A percentile compares a stretch with the other conserved stretches of the same genome.
Conservation (phyloP, 2,888 invertebrate species). For the Notodonta dromedarius region DNA sequence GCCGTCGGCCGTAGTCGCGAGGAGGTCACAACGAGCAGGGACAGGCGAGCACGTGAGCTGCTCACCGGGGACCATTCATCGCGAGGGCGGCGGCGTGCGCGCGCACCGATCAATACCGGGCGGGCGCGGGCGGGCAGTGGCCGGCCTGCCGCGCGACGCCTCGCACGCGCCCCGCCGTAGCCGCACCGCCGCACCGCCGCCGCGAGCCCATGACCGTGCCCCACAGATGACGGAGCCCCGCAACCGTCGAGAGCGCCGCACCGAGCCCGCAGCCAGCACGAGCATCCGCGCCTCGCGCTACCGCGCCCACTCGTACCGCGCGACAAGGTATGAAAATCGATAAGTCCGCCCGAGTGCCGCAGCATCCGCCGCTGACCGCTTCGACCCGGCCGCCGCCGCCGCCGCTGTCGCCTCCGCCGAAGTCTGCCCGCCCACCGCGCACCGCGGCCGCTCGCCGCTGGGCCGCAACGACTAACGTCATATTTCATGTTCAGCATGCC, state of each 20-base stretch:
- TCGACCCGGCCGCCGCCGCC: conserved; percentile 41
- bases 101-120: conserved; percentile 69
- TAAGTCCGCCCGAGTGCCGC: conserved; percentile 53
- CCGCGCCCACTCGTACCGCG: conserved; percentile 51
- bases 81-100: conserved; percentile 71
- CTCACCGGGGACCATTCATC: conserved; percentile 77
- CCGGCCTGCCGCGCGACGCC: conserved; percentile 73
- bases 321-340: conserved; percentile 76
- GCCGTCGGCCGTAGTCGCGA: conserved; percentile 37
- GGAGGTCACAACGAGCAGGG: conserved; percentile 54
- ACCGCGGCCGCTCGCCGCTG: conserved; percentile 7
- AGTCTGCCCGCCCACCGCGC: conserved; percentile 13
- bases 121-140: conserved; percentile 68
- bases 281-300: conserved; percentile 55
- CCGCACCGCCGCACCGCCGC: conserved; percentile 46
- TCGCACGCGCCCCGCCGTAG: conserved; percentile 60
- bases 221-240: conserved; percentile 84
- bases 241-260: conserved; percentile 63
- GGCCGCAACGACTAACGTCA: neutral
- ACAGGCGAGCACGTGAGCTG: conserved; percentile 75
- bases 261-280: conserved; percentile 68
- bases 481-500: neutral
- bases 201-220: conserved; percentile 75
- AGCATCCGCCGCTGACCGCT: conserved; percentile 57
- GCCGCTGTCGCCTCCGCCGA: conserved; percentile 39